A percentile compares a stretch with the other conserved stretches of the same genome.
Conservation (phyloP, 2,113 vertebrate genomes). For the Callorhinus ursinus region DNA sequence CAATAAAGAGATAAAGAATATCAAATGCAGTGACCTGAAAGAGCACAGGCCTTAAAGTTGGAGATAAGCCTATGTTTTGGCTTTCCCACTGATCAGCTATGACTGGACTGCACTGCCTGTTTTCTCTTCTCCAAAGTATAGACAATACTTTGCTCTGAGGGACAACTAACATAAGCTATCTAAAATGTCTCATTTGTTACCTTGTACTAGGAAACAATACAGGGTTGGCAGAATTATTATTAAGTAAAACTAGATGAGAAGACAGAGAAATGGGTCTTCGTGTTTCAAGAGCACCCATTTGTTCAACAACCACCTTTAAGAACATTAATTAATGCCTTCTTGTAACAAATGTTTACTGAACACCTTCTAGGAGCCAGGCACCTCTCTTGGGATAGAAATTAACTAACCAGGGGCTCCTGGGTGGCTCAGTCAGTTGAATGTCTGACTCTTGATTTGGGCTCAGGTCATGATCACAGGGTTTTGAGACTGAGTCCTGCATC, state of each 20-base stretch:
- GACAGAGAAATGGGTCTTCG: neutral
- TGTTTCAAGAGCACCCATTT: neutral
- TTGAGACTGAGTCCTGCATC: neutral
- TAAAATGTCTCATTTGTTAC: neutral
- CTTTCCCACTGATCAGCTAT: neutral
- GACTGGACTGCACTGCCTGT: neutral
- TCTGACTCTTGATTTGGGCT: neutral
- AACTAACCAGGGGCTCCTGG: neutral
- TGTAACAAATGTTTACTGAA: neutral
- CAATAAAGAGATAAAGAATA: neutral
- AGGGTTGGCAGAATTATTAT: neutral
- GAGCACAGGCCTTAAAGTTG: neutral
- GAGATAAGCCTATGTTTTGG: neutral
- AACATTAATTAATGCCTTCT: neutral
- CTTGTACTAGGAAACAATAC: neutral
- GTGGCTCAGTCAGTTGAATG: neutral
- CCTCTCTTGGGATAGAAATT: neutral
- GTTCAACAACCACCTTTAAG: neutral
- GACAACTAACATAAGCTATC: neutral
- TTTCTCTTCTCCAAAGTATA: neutral
- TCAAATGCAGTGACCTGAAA: neutral
- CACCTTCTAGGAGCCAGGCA: neutral
- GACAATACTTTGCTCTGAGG: neutral
- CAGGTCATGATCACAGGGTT: neutral
- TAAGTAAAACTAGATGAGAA: conserved; percentile 1